phyloP scores from a whole-genome alignment of 2,888 invertebrate species.

The Synergus gifuensis region DNA sequence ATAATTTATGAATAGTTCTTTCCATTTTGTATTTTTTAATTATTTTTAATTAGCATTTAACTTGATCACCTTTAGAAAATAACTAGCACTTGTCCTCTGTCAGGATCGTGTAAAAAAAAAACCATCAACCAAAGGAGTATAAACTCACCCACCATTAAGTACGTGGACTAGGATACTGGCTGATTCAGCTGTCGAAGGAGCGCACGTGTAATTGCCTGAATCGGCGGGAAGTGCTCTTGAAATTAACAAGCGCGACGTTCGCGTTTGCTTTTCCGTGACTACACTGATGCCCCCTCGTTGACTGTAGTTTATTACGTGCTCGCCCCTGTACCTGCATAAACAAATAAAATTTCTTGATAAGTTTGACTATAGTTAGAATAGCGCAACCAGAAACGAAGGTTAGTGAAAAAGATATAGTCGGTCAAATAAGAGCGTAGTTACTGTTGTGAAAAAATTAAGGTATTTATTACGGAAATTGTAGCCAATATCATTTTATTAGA shows the following conservation, averaged over 20 bases:
- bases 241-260: slow-evolving; percentile 79
- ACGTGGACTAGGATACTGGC: slow-evolving; percentile 91
- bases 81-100: too few species aligned
- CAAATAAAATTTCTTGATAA: background rate
- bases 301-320: slow-evolving; percentile 81
- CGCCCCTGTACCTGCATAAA: slow-evolving; percentile 80
- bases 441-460: too few species aligned
- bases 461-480: too few species aligned
- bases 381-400: background rate
- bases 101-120: too few species aligned
- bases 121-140: background rate
- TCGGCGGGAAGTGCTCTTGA: slow-evolving; percentile 82
- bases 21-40: too few species aligned
- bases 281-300: slow-evolving; percentile 80
- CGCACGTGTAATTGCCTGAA: slow-evolving; percentile 84
- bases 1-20: too few species aligned
- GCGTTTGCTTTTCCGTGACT: slow-evolving; percentile 79
- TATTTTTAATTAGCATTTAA: too few species aligned
- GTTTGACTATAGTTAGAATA: background rate
- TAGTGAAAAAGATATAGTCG: too few species aligned
- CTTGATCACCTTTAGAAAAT: too few species aligned
- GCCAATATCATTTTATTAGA: too few species aligned
- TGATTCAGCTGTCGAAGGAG: slow-evolving; percentile 84
- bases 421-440: too few species aligned
- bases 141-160: slow-evolving; percentile 83